Evolutionary conservation across 2,113 vertebrate genomes (phyloP).

Genomic region (Chelonoidis abingdonii): DNA sequence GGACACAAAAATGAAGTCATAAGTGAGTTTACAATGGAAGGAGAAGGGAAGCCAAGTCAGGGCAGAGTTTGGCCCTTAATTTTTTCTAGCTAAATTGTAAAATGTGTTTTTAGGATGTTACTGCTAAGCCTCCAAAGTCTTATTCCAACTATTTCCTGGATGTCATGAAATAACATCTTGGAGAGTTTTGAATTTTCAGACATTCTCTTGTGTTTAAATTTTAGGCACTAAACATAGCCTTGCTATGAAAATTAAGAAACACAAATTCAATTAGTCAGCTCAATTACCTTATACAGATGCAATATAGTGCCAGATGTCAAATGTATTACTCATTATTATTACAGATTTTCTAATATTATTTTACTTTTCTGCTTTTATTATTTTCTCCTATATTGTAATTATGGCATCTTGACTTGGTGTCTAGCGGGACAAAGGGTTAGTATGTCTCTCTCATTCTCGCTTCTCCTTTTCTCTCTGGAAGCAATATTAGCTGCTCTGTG

Average conservation of each 20-base stretch:
- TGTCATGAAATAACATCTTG: conserved; percentile 21
- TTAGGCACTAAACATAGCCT: conserved; percentile 23
- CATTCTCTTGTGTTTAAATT: conserved; percentile 5
- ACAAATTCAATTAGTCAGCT: conserved; percentile 45
- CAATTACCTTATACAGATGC: conserved; percentile 21
- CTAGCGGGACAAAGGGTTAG: not conserved
- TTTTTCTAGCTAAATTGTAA: not conserved
- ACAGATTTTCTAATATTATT: not conserved
- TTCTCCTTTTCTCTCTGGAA: not conserved
- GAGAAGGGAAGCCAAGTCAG: not conserved
- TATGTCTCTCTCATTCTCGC: not conserved
- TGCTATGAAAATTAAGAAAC: conserved; percentile 52
- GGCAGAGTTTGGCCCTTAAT: not conserved
- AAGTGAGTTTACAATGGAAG: not conserved
- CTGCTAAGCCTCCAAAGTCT: conserved; percentile 4
- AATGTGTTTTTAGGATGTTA: not conserved
- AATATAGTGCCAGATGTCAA: conserved; percentile 53
- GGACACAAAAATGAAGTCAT: not conserved
- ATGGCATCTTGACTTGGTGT: not conserved
- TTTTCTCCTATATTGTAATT: not conserved
- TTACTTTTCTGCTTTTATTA: conserved; percentile 56
- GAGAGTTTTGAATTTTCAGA: conserved; percentile 31
- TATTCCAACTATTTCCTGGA: conserved; percentile 50
- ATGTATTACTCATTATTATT: conserved; percentile 22
- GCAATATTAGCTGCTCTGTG: not conserved